Evolutionary conservation across 2,888 invertebrate genomes (phyloP).

Genomic region (Tachina lurida): DNA sequence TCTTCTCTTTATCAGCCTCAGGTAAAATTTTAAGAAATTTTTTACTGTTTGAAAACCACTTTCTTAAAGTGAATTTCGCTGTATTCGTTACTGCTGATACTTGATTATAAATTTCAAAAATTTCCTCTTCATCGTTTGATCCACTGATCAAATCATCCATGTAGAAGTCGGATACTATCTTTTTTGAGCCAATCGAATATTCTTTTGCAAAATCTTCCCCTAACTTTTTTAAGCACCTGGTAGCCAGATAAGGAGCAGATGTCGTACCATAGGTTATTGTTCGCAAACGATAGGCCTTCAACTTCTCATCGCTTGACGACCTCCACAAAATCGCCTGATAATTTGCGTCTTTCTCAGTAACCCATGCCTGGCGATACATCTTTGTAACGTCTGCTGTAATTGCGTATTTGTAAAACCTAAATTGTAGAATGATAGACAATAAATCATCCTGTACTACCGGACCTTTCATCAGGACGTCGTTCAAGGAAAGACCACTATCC

Average conservation of each 20-base stretch:
- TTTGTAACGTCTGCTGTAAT: constrained; percentile 54
- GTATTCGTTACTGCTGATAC: no score
- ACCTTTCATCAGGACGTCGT: constrained; percentile 65
- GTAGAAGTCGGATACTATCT: constrained; percentile 56
- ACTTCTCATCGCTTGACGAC: no score
- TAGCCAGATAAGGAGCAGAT: constrained; percentile 56
- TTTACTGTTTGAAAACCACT: no score
- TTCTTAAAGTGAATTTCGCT: no score
- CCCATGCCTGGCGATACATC: constrained; percentile 71
- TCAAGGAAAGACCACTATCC: constrained; percentile 61
- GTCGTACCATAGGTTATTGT: constrained; percentile 61
- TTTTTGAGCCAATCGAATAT: no score
- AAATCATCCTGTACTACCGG: constrained; percentile 61
- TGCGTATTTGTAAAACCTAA: no score
- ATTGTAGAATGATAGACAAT: no score
- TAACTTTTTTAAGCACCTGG: no score
- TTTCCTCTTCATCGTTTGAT: constrained; percentile 53
- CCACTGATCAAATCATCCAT: constrained; percentile 72
- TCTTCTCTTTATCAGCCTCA: no score
- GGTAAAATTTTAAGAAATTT: no score
- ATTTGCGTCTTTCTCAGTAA: constrained; percentile 55
- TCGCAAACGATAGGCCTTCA: constrained; percentile 38
- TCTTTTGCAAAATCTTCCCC: no score
- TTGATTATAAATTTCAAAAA: constrained; percentile 46
- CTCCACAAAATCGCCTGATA: constrained; percentile 53